These are phyloP conservation scores for Eleginops maclovinus DNA, from an alignment of 2,113 vertebrate genomes.

Conservation along the genomic window DNA sequence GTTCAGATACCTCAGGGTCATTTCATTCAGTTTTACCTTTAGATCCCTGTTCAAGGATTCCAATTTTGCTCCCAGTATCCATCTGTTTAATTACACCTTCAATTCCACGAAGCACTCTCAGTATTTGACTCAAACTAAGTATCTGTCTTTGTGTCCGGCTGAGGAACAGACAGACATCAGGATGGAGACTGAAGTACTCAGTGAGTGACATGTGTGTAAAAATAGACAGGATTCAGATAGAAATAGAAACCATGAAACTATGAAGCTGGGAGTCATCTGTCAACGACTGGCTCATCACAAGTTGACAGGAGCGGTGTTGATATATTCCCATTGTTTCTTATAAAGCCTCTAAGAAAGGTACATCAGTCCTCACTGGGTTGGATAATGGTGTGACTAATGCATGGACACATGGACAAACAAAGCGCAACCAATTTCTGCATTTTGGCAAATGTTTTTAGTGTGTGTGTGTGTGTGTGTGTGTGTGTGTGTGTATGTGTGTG, in stretches of 20 bases:
- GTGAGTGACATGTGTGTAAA: background rate
- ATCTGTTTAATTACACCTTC: background rate
- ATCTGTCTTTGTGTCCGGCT: background rate
- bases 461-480: no score
- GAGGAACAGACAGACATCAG: background rate
- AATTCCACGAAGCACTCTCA: background rate
- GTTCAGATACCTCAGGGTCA: no score
- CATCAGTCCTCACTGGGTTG: background rate
- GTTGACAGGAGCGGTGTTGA: background rate
- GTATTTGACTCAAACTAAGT: background rate
- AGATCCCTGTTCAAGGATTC: no score
- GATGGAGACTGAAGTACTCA: background rate
- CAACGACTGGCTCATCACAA: background rate
- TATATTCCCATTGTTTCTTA: background rate
- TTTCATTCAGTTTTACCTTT: no score
- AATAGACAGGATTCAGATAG: slow-evolving; percentile 7
- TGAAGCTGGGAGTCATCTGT: slow-evolving; percentile 7
- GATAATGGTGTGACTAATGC: no score
- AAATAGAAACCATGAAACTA: background rate
- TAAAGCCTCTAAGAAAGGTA: background rate
- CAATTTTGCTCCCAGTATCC: no score
- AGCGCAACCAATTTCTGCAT: no score
- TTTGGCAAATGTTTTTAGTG: no score
- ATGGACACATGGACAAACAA: no score
- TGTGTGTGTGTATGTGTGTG: no score